Evolutionary conservation across 1,140 invertebrate species (phyloP), one percentile per base, ranked within the genome.

Genomic region (Leguminivora glycinivorella): DNA sequence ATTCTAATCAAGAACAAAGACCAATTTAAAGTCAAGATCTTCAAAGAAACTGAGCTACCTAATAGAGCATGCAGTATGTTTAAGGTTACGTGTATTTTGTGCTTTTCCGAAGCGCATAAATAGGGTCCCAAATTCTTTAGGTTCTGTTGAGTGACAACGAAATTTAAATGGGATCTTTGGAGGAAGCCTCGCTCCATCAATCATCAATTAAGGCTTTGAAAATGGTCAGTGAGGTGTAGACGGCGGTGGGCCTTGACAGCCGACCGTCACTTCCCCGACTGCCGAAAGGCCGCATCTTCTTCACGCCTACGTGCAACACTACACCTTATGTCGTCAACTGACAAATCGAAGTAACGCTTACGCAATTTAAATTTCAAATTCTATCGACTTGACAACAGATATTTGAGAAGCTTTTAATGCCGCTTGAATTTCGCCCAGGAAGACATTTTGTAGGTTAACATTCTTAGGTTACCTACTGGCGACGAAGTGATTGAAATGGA

Each of bases 241-340:
- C 58, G 58, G 58, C 58, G 58, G 58, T 25, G 17, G 29, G 58
- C 58, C 58, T 63, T 63, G 74, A 69, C 63, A 68, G 71, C 47
- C 73, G 52, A 68, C 67, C 60, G 75, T 76, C 74, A 79, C 75
- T 77, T 80, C 58, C 14, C 7, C 17, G 73, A n/a, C 56, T 68
- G 29, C 40, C 60, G 56, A 73, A 82, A 83, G 80, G 78, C 75
- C 74, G 66, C 17, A 56, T 17, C 40, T 81, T 77, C 72, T 72
- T 72, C 56, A 56, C 56, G 25, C 66, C 73, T 67, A 70, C 68
- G 60, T 68, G 58, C 58, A 63, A 63, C 58, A 63, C 26, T 63
- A 29, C 25, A 26, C 58, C 26, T 29, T 63, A 29, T 63, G 26
- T 17, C 58, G 58, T 29, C 58, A 29, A n/a, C 58, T 31, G 1